phyloP scores from a whole-genome alignment of 2,113 vertebrate genomes.

The Istiophorus platypterus region DNA sequence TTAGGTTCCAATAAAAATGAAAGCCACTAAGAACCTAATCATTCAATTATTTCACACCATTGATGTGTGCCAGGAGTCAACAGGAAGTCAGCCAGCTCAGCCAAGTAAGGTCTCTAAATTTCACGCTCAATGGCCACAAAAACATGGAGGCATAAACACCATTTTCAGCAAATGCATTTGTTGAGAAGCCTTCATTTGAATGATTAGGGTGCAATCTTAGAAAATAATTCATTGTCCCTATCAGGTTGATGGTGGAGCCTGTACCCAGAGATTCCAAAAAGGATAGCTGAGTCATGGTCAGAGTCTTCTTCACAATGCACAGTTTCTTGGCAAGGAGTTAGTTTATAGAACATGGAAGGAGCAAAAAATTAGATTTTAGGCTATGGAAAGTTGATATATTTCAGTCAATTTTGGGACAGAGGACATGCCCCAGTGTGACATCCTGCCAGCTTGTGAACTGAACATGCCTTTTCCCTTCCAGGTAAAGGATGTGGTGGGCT shows the following conservation, averaged over 20 bases:
- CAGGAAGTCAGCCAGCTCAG: slow-evolving; percentile 1
- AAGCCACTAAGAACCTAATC: neutral
- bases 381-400: neutral
- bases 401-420: too few relatives aligned
- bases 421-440: neutral
- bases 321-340: neutral
- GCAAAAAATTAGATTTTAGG: neutral
- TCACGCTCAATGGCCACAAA: neutral
- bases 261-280: neutral
- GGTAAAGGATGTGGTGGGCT: slow-evolving; percentile 95
- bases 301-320: neutral
- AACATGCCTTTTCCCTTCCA: slow-evolving; percentile 50
- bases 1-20: neutral
- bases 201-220: neutral
- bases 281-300: neutral
- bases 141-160: neutral
- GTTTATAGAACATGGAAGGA: neutral
- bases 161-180: neutral
- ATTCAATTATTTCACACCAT: neutral
- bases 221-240: neutral
- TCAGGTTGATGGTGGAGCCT: too few relatives aligned
- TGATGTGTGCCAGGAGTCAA: neutral
- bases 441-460: neutral
- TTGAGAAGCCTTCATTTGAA: neutral
- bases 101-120: neutral